These are phyloP conservation scores for Mythimna vitellina DNA, from an alignment of 2,888 invertebrate species.

Conservation along the genomic window DNA sequence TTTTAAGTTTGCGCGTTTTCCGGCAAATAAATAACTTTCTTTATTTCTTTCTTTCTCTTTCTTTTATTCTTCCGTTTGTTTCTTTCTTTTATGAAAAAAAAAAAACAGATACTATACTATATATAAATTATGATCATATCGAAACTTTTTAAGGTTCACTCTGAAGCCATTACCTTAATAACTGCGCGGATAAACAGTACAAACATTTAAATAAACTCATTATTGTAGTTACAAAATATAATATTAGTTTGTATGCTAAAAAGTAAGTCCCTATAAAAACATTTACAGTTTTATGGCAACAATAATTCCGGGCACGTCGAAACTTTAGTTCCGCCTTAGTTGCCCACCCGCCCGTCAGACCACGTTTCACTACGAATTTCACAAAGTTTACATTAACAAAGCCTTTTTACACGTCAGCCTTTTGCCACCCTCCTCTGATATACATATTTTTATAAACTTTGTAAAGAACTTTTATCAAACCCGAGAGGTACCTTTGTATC, in stretches of 20 bases:
- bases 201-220: not conserved
- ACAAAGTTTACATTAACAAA: constrained; percentile 44
- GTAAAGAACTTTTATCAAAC: constrained; percentile 38
- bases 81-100: too few relatives aligned
- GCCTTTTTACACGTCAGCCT: constrained; percentile 49
- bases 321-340: constrained; percentile 48
- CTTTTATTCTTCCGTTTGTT: too few relatives aligned
- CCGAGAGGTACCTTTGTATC: constrained; percentile 19
- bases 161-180: too few relatives aligned
- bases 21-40: too few relatives aligned
- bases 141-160: too few relatives aligned
- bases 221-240: not conserved
- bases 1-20: too few relatives aligned
- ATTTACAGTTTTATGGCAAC: constrained; percentile 23
- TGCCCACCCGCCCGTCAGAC: not conserved
- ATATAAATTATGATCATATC: too few relatives aligned
- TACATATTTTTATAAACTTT: constrained; percentile 51
- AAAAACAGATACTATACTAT: too few relatives aligned
- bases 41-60: too few relatives aligned
- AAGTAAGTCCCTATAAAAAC: constrained; percentile 43
- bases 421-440: constrained; percentile 23
- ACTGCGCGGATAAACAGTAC: too few relatives aligned
- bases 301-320: constrained; percentile 38
- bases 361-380: constrained; percentile 29
- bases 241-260: not conserved